These are phyloP conservation scores for Drosophila formosana DNA, from an alignment of 2,888 invertebrate species.

Conservation along the genomic window DNA sequence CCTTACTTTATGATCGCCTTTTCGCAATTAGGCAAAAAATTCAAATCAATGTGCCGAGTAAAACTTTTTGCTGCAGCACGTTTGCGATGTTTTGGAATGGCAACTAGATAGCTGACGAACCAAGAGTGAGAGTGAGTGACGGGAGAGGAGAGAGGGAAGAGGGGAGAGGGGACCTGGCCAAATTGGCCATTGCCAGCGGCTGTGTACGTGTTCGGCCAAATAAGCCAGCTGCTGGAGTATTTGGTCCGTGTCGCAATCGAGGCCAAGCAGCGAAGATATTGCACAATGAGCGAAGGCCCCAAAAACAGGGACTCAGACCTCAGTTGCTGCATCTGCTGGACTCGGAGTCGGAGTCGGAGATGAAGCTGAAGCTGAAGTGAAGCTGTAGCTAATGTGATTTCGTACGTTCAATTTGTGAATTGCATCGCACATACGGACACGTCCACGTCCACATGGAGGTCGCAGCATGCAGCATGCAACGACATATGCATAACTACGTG, in stretches of 20 bases:
- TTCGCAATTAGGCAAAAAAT: constrained; percentile 73
- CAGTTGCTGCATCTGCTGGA: not conserved
- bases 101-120: not conserved
- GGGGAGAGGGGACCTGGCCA: constrained; percentile 35
- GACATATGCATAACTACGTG: constrained; percentile 79
- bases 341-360: not conserved
- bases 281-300: constrained; percentile 16
- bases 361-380: not conserved
- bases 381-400: constrained; percentile 73
- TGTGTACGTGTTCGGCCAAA: constrained; percentile 69
- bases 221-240: constrained; percentile 47
- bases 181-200: constrained; percentile 77
- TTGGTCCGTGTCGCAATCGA: constrained; percentile 55
- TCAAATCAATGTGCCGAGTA: constrained; percentile 69
- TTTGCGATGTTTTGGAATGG: constrained; percentile 35
- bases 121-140: not conserved
- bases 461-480: constrained; percentile 18
- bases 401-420: constrained; percentile 79
- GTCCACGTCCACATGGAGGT: constrained; percentile 16
- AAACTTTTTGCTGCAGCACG: constrained; percentile 73
- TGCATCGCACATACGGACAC: constrained; percentile 54
- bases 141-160: not conserved
- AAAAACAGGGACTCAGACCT: constrained; percentile 5
- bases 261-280: constrained; percentile 31
- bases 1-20: constrained; percentile 42